Evolutionary conservation across 2,888 invertebrate species (phyloP), one percentile per base, ranked within the genome.

Genomic region (Incurvaria masculella): DNA sequence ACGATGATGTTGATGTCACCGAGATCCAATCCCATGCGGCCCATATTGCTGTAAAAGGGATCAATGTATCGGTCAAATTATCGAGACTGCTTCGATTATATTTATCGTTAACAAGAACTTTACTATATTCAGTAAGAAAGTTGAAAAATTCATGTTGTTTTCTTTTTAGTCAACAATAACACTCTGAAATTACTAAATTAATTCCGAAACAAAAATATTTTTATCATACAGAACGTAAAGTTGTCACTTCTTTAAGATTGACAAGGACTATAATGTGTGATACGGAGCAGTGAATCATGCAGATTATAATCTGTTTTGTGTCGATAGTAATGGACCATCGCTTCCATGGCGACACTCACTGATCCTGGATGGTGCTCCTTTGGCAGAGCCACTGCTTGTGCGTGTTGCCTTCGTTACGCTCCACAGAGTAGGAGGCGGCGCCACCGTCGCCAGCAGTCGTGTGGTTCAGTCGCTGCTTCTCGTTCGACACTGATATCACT

Each of bases 1-100:
- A 96, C 71, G 4, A 91, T 63, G 2, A 86, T 73, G 4, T 82
- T 73, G 8, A 84, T 84, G 14, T 83, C 76, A 0, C 89, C 88
- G 44, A 92, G 75, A 51, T 89, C 84, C 8, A 97, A 88, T 1
- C 95, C 96, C 62, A 89, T 83, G 33, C 89, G 83, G 50, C 78
- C 82, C 64, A 81, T 80, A 59, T 90, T 84, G 59, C 87, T 86
- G 62, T 50, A 80, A 79, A 49, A 55, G 53, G 58, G n/a, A n/a
- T n/a, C n/a, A n/a, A n/a, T n/a, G n/a, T n/a, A n/a, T n/a, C n/a
- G n/a, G n/a, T n/a, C n/a, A n/a, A n/a, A n/a, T n/a, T n/a, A n/a
- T n/a, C n/a, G n/a, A n/a, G n/a, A n/a, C n/a, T n/a, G n/a, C n/a
- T n/a, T n/a, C n/a, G n/a, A n/a, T n/a, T n/a, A n/a, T n/a, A n/a